Base-by-base conservation (phyloP, 1,140 invertebrate species). In the Agrilus planipennis region DNA sequence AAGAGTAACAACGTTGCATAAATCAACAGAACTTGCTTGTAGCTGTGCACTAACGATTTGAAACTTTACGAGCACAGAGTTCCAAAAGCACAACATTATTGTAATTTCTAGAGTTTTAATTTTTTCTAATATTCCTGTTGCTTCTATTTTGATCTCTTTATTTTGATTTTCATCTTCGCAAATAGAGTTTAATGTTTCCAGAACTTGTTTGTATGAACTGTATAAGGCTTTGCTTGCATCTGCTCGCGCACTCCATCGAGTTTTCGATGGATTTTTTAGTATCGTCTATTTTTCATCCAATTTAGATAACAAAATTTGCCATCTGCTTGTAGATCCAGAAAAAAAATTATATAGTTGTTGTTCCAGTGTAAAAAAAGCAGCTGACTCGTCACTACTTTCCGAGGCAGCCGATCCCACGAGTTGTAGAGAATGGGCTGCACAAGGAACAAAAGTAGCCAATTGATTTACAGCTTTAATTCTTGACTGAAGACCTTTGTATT, bases 271-370 rank as follows among this genome's bases (percentile, higher is more conserved):
- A 7, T 14, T 17, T 20, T 18, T 18, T 16, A 30, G 15, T 12
- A n/a, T n/a, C n/a, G n/a, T n/a, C n/a, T 18, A n/a, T n/a, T 34
- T 34, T 34, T 34, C 32, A 34, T 30, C 17, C 16, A 10, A 17
- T 18, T 39, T 30, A n/a, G n/a, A n/a, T 7, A 15, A 10, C n/a
- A 39, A 11, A 18, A 29, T 16, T 63, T 63, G 58, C 45, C 61
- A 61, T 55, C 54, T 49, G 54, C 61, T 58, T 63, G 59, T 50
- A 50, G 57, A 50, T 27, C 39, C 27, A 35, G 51, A 44, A 29
- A 51, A 41, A 21, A 41, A 47, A 36, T 38, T 39, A 34, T 44
- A 38, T 17, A 44, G 19, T 15, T 47, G 28, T 39, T 41, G 47
- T 17, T 39, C 23, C 37, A 36, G 17, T 42, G 25, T 34, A 45